Percentiles rank a stretch among this genome's conserved stretches.
Evolutionary conservation across 2,797 vertebrate species (phyloP).

Genomic region (Labeo calbasu): DNA sequence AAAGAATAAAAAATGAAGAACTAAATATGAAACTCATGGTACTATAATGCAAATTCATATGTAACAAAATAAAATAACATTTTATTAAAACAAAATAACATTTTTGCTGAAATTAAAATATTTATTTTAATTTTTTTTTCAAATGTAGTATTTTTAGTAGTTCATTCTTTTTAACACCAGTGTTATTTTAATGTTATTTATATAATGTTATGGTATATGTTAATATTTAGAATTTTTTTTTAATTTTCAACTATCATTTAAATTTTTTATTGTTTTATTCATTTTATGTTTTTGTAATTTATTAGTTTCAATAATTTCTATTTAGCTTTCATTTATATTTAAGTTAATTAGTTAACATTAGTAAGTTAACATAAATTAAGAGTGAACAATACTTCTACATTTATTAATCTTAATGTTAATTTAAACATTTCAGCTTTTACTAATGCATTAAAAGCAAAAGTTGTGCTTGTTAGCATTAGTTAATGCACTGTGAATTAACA

Average conservation of each 20-base stretch:
- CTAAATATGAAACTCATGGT: not conserved
- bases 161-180: not conserved
- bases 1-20: not conserved
- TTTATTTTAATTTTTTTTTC: not conserved
- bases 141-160: not conserved
- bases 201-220: not conserved
- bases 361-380: too few species aligned
- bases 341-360: too few species aligned
- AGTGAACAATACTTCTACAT: too few species aligned
- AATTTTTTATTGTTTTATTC: too few species aligned
- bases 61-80: not conserved
- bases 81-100: not conserved
- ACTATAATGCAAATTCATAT: not conserved
- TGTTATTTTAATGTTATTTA: not conserved
- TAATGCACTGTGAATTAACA: too few species aligned
- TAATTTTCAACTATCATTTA: too few species aligned
- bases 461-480: too few species aligned
- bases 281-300: too few species aligned
- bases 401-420: too few species aligned
- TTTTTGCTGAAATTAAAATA: not conserved
- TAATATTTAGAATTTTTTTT: not conserved
- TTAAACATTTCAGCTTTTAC: too few species aligned
- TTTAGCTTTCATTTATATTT: not conserved
- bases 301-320: not conserved
- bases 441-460: too few species aligned